phyloP scores from a whole-genome alignment of 1,140 invertebrate genomes.

The Drosophila nigromelanica region DNA sequence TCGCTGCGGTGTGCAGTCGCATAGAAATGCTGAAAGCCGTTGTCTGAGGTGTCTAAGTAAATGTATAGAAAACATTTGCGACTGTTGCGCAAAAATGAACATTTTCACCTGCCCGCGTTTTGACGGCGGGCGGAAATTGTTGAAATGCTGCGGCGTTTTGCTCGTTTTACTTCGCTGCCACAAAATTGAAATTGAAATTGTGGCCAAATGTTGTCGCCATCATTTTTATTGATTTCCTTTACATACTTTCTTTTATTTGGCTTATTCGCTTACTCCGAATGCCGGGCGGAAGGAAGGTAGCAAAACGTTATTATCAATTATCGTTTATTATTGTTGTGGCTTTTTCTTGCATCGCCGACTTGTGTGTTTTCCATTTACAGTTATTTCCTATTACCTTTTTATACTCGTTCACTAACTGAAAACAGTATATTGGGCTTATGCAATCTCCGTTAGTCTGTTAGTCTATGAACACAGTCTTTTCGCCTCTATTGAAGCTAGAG shows the following conservation, averaged over 20 bases:
- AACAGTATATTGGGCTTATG: too few species aligned
- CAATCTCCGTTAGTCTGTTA: too few species aligned
- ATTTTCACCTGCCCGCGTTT: constrained; percentile 60
- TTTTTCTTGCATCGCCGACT: constrained; percentile 48
- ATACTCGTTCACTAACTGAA: neutral
- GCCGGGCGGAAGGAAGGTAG: constrained; percentile 67
- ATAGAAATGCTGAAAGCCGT: constrained; percentile 61
- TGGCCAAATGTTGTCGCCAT: constrained; percentile 74
- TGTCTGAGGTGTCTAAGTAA: constrained; percentile 68
- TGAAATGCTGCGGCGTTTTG: constrained; percentile 54
- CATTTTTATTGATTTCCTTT: constrained; percentile 77
- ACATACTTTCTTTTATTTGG: constrained; percentile 55
- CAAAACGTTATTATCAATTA: constrained; percentile 80
- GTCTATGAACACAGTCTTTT: too few species aligned
- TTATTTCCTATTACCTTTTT: constrained; percentile 34
- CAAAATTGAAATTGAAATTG: constrained; percentile 67
- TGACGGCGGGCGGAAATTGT: constrained; percentile 62
- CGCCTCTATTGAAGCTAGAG: too few species aligned
- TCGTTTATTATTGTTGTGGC: constrained; percentile 72
- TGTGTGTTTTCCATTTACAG: constrained; percentile 31
- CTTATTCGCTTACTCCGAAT: constrained; percentile 35
- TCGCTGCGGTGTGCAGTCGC: constrained; percentile 71
- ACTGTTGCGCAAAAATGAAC: constrained; percentile 68
- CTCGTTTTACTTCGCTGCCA: constrained; percentile 37
- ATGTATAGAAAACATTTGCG: constrained; percentile 50